These are phyloP conservation scores for Drosophila meridiana DNA, from an alignment of 2,888 invertebrate genomes.

Conservation along the genomic window DNA sequence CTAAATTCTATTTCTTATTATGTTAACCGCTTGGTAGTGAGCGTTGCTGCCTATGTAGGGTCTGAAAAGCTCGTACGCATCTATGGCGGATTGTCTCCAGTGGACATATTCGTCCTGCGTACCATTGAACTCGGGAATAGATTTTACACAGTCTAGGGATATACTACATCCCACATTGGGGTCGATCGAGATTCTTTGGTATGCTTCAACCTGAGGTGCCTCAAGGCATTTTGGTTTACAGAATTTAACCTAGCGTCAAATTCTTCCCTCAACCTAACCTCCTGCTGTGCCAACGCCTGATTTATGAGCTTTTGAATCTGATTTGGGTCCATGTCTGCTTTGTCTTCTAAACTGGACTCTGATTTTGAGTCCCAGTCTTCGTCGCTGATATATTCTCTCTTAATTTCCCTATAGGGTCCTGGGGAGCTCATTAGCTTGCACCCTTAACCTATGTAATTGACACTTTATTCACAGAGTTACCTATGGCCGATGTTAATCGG, in stretches of 20 bases:
- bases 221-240: background rate
- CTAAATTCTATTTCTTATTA: slow-evolving; percentile 2
- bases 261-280: background rate
- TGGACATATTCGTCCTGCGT: slow-evolving; percentile 3
- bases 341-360: slow-evolving; percentile 3
- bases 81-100: slow-evolving; percentile 4
- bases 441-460: slow-evolving; percentile 1
- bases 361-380: background rate
- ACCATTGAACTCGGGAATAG: background rate
- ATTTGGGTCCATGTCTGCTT: background rate
- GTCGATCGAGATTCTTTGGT: background rate
- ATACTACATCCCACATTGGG: background rate
- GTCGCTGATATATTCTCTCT: background rate
- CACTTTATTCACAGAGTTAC: slow-evolving; percentile 1
- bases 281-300: slow-evolving; percentile 2
- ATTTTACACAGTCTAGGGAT: background rate
- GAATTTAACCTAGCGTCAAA: background rate
- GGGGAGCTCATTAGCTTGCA: slow-evolving; percentile 6
- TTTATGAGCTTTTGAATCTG: background rate
- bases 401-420: background rate
- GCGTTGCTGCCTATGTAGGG: slow-evolving; percentile 3
- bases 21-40: slow-evolving; percentile 2
- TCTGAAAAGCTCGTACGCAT: slow-evolving; percentile 2
- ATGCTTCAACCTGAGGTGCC: background rate
- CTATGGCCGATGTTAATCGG: slow-evolving; percentile 4